Evolutionary conservation across 2,888 invertebrate species (phyloP), one percentile per base, ranked within the genome.

Genomic region (Andrena haemorrhoa): DNA sequence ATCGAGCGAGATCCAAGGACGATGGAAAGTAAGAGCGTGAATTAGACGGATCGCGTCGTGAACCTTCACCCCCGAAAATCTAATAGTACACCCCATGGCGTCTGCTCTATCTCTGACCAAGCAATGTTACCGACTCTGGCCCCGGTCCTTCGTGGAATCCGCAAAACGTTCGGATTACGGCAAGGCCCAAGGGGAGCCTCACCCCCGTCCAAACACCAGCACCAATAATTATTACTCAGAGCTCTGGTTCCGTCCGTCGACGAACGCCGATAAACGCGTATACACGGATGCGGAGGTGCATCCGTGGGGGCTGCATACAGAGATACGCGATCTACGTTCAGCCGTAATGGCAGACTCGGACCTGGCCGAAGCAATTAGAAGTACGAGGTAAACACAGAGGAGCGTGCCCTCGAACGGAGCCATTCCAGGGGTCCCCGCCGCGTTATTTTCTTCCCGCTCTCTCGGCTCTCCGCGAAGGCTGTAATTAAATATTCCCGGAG

Each of bases 341-440:
- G 31, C 79, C 77, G 88, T 91, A 91, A 92, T 90, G 89, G 90
- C 86, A 87, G 89, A 84, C 87, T 88, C 84, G 86, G 82, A 75
- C 65, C 85, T 86, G 85, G 83, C 89, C 85, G 82, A 89, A 92
- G 93, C 92, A 93, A 93, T 93, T 93, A 93, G 92, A 92, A 93
- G 91, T 92, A 92, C 92, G 92, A 90, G 92, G 93, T 93, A 93
- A 93, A 92, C 92, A 93, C 91, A 93, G 93, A 91, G 91, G 87
- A 88, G 86, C 86, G 80, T 83, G 86, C 76, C 79, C 76, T 80
- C 87, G 87, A 74, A 86, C 80, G 69, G 41, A 76, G 80, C 87
- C 84, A 84, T 84, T 83, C 85, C 84, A 77, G 23, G 64, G 61
- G 80, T 49, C 61, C 73, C 82, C 79, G 82, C 80, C 88, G 88